Evolutionary conservation across 2,888 invertebrate genomes (phyloP).

Genomic region (Mechanitis mazaeus): DNA sequence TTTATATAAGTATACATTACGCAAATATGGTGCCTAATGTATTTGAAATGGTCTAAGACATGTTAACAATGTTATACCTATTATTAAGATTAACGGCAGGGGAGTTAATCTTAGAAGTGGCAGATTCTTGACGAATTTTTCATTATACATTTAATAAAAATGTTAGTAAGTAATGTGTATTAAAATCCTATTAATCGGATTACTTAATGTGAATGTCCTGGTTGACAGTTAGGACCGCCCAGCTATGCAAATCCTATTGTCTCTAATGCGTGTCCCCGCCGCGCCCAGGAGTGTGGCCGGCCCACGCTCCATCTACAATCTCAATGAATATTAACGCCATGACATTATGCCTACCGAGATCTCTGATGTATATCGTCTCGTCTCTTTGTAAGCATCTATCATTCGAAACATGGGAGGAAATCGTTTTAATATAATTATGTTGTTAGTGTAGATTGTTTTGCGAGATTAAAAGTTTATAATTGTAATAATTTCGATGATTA

Average conservation of each 20-base stretch:
- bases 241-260: slow-evolving; percentile 73
- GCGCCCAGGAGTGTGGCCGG: slow-evolving; percentile 55
- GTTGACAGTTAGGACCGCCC: slow-evolving; percentile 71
- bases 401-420: slow-evolving; percentile 15
- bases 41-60: background rate
- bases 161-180: no score
- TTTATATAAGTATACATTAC: slow-evolving; percentile 2
- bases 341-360: slow-evolving; percentile 48
- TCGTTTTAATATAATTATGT: slow-evolving; percentile 13
- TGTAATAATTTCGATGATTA: no score
- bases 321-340: slow-evolving; percentile 68
- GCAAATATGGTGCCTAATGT: background rate
- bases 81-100: no score
- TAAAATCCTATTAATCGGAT: slow-evolving; percentile 33
- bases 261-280: slow-evolving; percentile 62
- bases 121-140: no score
- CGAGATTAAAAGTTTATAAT: background rate
- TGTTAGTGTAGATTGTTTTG: slow-evolving; percentile 5
- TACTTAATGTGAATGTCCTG: slow-evolving; percentile 70
- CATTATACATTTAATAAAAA: background rate
- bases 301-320: slow-evolving; percentile 59
- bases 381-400: slow-evolving; percentile 40
- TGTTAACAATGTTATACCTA: no score
- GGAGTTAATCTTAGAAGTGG: no score
- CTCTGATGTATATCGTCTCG: slow-evolving; percentile 42